phyloP scores from a whole-genome alignment of 1,140 invertebrate species.

The Brachionus asplanchnoidis region DNA sequence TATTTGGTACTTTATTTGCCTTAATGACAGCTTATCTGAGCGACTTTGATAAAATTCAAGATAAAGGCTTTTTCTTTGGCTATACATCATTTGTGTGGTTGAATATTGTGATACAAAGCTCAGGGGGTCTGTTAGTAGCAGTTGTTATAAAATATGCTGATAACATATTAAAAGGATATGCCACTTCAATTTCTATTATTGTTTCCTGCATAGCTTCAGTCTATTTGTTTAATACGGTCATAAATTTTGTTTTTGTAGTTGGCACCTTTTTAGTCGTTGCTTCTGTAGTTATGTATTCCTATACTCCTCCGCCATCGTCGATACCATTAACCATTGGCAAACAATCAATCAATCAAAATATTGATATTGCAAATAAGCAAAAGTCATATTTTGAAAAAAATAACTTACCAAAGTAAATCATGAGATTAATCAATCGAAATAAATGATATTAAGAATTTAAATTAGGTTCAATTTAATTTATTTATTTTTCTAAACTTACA shows the following conservation, averaged over 20 bases:
- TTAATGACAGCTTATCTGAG: slow-evolving; percentile 57
- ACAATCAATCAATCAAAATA: neutral
- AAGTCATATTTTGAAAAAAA: neutral
- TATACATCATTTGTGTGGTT: slow-evolving; percentile 58
- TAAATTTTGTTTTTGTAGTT: slow-evolving; percentile 27
- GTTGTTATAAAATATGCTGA: slow-evolving; percentile 62
- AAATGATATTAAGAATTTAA: no score
- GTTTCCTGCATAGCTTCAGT: slow-evolving; percentile 40
- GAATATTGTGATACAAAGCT: slow-evolving; percentile 56
- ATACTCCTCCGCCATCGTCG: neutral
- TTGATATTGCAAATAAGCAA: neutral
- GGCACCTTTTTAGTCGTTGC: slow-evolving; percentile 19
- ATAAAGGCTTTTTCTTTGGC: slow-evolving; percentile 62
- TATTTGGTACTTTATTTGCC: slow-evolving; percentile 52
- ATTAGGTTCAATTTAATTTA: no score
- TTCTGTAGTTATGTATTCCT: slow-evolving; percentile 38
- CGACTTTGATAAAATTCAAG: slow-evolving; percentile 56
- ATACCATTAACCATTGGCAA: neutral
- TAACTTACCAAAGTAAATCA: neutral
- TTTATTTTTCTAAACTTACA: no score
- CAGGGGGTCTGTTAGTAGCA: slow-evolving; percentile 59
- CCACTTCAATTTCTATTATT: slow-evolving; percentile 43
- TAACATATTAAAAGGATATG: slow-evolving; percentile 56
- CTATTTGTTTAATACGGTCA: slow-evolving; percentile 27
- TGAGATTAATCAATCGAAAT: no score